Evolutionary conservation across 2,888 invertebrate species (phyloP).

Genomic region (Falcaria lacertinaria): DNA sequence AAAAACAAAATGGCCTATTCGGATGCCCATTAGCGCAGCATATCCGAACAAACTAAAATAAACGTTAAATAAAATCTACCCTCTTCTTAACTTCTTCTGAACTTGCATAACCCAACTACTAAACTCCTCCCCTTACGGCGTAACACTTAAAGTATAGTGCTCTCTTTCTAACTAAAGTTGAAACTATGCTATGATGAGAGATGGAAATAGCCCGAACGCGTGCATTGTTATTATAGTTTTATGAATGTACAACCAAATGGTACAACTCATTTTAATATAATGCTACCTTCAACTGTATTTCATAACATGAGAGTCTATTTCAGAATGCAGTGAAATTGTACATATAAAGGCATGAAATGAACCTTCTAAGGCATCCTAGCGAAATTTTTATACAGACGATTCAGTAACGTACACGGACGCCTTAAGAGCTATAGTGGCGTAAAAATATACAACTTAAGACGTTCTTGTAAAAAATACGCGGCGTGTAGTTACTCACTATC

Average conservation of each 20-base stretch:
- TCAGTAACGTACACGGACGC: conserved; percentile 68
- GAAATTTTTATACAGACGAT: conserved; percentile 77
- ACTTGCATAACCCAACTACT: conserved; percentile 69
- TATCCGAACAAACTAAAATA: conserved; percentile 57
- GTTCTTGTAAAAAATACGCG: conserved; percentile 72
- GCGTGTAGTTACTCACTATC: conserved; percentile 73
- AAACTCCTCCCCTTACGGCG: conserved; percentile 49
- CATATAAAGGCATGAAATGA: conserved; percentile 22
- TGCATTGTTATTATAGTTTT: conserved; percentile 74
- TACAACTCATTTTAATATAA: conserved; percentile 12
- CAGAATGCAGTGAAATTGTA: neutral
- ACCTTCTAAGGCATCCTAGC: conserved; percentile 48
- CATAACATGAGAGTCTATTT: accelerated
- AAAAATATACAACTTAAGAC: conserved; percentile 76
- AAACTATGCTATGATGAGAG: conserved; percentile 40
- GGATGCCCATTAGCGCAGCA: conserved; percentile 27
- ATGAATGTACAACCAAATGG: conserved; percentile 17
- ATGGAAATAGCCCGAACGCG: conserved; percentile 47
- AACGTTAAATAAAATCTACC: conserved; percentile 73
- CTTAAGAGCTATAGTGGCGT: conserved; percentile 75
- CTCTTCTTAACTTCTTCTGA: conserved; percentile 75
- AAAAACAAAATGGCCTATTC: conserved; percentile 46
- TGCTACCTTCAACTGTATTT: conserved; percentile 11
- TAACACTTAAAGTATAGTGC: conserved; percentile 26
- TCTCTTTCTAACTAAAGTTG: conserved; percentile 39